Percentiles rank a stretch among this genome's conserved stretches.
phyloP scores from a whole-genome alignment of 1,140 invertebrate genomes.

The Araneus ventricosus region DNA sequence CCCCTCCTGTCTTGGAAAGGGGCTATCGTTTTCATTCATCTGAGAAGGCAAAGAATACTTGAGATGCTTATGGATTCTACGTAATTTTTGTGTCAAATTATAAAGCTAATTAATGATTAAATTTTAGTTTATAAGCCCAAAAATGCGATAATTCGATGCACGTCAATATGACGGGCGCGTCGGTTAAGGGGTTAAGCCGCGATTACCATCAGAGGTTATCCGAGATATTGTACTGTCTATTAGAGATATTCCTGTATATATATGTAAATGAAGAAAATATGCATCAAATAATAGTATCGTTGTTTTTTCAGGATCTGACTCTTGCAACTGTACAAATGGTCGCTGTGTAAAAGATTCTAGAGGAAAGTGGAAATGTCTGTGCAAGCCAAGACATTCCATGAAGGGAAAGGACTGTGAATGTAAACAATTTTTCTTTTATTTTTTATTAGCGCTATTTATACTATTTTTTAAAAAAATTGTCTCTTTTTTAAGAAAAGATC shows the following conservation, averaged over 20 bases:
- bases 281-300: background rate
- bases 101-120: too few species aligned
- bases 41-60: too few species aligned
- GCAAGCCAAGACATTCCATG: background rate
- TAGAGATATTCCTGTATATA: background rate
- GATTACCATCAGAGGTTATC: background rate
- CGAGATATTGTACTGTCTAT: background rate
- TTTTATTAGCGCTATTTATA: background rate
- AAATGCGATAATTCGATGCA: too few species aligned
- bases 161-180: too few species aligned
- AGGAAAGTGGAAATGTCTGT: slow-evolving; percentile 24
- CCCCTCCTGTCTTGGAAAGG: too few species aligned
- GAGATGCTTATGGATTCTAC: too few species aligned
- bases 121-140: too few species aligned
- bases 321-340: slow-evolving; percentile 1
- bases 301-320: background rate
- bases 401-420: slow-evolving; percentile 18
- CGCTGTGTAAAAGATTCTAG: slow-evolving; percentile 17
- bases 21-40: too few species aligned
- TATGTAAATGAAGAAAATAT: background rate
- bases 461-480: background rate
- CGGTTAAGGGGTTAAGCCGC: background rate
- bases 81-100: too few species aligned
- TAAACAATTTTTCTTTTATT: background rate
- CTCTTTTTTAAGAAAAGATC: too few species aligned